Percentiles rank a stretch among this genome's conserved stretches.
Conservation (phyloP, 2,113 vertebrate genomes). For the Colaptes auratus region DNA sequence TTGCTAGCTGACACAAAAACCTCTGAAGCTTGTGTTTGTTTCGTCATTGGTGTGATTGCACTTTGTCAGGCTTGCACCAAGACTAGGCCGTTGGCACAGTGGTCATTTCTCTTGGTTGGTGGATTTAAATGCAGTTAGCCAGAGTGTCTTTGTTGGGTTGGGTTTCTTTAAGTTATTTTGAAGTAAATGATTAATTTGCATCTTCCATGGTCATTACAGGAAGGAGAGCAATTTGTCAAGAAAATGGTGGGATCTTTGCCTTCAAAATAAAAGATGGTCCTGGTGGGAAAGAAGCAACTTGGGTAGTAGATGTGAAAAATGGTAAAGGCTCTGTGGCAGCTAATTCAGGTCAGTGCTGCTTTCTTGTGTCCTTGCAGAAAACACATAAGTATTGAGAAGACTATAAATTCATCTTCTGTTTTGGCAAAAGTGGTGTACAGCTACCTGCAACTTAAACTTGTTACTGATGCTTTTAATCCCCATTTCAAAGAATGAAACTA, state of each 20-base stretch:
- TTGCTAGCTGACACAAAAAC: not conserved
- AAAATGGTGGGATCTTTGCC: conserved; percentile 93
- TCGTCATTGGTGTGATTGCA: not conserved
- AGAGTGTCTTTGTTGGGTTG: not conserved
- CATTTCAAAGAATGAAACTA: not conserved
- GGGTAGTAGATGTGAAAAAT: conserved; percentile 94
- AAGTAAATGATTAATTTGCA: not conserved
- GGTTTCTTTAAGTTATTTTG: not conserved
- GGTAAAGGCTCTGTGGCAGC: conserved; percentile 85
- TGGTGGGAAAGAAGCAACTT: conserved; percentile 86
- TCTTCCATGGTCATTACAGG: conserved; percentile 70
- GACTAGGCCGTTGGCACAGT: not conserved
- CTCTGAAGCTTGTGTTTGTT: not conserved
- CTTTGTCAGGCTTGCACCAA: not conserved
- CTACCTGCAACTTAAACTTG: not conserved
- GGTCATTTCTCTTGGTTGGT: not conserved
- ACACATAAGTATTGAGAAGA: not conserved
- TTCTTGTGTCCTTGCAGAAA: not conserved
- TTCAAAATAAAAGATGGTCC: conserved; percentile 94
- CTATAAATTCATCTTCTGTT: not conserved
- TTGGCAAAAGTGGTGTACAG: not conserved
- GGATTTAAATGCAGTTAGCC: not conserved
- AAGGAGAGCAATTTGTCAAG: conserved; percentile 90
- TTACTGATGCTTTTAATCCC: not conserved
- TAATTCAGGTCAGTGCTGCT: conserved; percentile 82